A percentile compares a stretch with the other conserved stretches of the same genome.
These are phyloP conservation scores for Coregonus ussuriensis DNA, from an alignment of 2,797 vertebrate species.

Conservation along the genomic window DNA sequence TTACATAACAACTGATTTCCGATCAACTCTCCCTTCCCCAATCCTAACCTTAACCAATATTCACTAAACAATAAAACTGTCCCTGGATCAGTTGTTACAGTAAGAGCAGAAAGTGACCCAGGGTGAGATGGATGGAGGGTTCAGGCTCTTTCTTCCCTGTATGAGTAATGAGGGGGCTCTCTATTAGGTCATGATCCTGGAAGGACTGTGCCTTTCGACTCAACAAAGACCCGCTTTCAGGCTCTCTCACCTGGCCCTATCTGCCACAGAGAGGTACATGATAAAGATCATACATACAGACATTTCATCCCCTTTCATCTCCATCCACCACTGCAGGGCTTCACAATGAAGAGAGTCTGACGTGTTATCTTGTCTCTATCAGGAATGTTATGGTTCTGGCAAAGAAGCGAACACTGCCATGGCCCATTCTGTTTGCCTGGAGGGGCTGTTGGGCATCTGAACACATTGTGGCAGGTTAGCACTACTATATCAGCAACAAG, in stretches of 20 bases:
- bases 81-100: not conserved
- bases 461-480: no score
- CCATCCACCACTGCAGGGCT: conserved; percentile 35
- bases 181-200: conserved; percentile 59
- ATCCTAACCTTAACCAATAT: not conserved
- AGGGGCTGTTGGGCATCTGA: conserved; percentile 1
- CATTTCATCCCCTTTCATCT: conserved; percentile 54
- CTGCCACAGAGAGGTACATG: conserved; percentile 31
- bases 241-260: conserved; percentile 55
- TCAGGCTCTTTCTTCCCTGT: conserved; percentile 56
- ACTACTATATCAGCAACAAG: no score
- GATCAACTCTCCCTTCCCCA: not conserved
- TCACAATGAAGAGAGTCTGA: conserved; percentile 33
- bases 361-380: conserved; percentile 21
- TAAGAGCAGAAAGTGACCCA: not conserved
- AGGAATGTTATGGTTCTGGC: conserved; percentile 15
- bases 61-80: not conserved
- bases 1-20: not conserved
- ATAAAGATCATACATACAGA: conserved; percentile 44
- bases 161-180: conserved; percentile 39
- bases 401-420: not conserved
- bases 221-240: conserved; percentile 69
- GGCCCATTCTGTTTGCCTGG: not conserved
- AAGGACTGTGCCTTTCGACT: conserved; percentile 57
- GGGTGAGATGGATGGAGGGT: conserved; percentile 13